Evolutionary conservation across 2,888 invertebrate species (phyloP).

Genomic region (Cephus rjabovi): DNA sequence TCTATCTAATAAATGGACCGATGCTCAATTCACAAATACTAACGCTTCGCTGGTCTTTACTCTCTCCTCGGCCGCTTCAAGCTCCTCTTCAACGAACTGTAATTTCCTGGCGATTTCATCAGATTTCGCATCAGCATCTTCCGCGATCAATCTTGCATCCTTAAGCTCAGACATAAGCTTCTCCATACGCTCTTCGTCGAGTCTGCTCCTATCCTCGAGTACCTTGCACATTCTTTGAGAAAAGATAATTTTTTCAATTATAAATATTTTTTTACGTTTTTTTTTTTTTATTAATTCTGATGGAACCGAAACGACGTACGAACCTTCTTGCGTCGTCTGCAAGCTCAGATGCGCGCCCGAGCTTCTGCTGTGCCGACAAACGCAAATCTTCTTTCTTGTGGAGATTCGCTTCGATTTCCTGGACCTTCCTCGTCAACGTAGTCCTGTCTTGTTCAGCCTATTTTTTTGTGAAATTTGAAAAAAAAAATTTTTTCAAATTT

Average conservation of each 20-base stretch:
- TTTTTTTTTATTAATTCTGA: too few relatives aligned
- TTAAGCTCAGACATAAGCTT: slow-evolving; percentile 76
- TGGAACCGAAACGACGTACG: slow-evolving; percentile 19
- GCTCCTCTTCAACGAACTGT: slow-evolving; percentile 77
- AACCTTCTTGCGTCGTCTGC: slow-evolving; percentile 81
- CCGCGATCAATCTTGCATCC: slow-evolving; percentile 77
- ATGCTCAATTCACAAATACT: slow-evolving; percentile 37
- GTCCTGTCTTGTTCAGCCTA: slow-evolving; percentile 76
- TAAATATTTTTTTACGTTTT: too few relatives aligned
- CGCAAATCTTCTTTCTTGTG: slow-evolving; percentile 77
- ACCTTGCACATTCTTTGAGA: slow-evolving; percentile 71
- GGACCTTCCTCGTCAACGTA: slow-evolving; percentile 74
- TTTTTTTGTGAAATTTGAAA: not conserved
- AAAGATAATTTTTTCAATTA: too few relatives aligned
- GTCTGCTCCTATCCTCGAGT: slow-evolving; percentile 74
- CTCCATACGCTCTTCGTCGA: slow-evolving; percentile 76
- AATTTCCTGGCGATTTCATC: slow-evolving; percentile 78
- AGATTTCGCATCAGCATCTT: slow-evolving; percentile 78
- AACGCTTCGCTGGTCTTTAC: slow-evolving; percentile 75
- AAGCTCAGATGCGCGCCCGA: slow-evolving; percentile 77
- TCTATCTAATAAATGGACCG: slow-evolving; percentile 3
- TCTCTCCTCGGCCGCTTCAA: slow-evolving; percentile 77
- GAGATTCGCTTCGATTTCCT: slow-evolving; percentile 76
- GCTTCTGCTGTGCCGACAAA: slow-evolving; percentile 72
- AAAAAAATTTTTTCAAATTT: too few relatives aligned